Conservation (phyloP, 2,888 invertebrate species). For the Tenthredo notha region DNA sequence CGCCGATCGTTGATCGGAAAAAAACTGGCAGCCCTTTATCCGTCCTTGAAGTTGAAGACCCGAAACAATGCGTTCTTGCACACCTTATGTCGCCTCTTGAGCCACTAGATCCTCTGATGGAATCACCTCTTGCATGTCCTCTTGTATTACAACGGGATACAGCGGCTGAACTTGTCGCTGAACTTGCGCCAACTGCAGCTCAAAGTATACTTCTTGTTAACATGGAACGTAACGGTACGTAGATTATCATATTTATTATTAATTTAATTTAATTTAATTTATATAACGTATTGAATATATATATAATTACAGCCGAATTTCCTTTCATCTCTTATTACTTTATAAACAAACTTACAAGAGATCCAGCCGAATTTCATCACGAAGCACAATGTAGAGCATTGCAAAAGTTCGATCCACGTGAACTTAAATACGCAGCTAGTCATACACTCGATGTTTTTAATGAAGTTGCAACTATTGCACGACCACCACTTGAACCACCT, state of each 20-base stretch:
- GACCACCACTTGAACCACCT: constrained; percentile 91
- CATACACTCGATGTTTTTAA: constrained; percentile 93
- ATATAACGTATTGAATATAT: constrained; percentile 47
- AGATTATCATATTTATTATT: too few species aligned
- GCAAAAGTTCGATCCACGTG: constrained; percentile 92
- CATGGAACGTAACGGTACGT: constrained; percentile 89
- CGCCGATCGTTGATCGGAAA: constrained; percentile 82
- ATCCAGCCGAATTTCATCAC: constrained; percentile 92
- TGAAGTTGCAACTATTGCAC: constrained; percentile 94
- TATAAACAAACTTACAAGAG: constrained; percentile 92
- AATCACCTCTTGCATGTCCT: constrained; percentile 91
- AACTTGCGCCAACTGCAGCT: constrained; percentile 82
- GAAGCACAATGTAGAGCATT: constrained; percentile 91
- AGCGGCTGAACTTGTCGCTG: constrained; percentile 88
- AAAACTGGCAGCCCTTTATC: constrained; percentile 82
- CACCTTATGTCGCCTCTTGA: constrained; percentile 95
- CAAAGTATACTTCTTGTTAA: constrained; percentile 92
- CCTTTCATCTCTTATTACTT: constrained; percentile 95
- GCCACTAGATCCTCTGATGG: constrained; percentile 91
- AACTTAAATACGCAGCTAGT: constrained; percentile 90
- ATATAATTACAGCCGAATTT: constrained; percentile 86
- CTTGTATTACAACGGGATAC: constrained; percentile 88
- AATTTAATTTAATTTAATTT: too few species aligned
- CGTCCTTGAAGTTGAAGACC: constrained; percentile 92
- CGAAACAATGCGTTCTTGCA: constrained; percentile 92